Base-by-base conservation (phyloP, 2,113 vertebrate species). In the Notechis scutatus region DNA sequence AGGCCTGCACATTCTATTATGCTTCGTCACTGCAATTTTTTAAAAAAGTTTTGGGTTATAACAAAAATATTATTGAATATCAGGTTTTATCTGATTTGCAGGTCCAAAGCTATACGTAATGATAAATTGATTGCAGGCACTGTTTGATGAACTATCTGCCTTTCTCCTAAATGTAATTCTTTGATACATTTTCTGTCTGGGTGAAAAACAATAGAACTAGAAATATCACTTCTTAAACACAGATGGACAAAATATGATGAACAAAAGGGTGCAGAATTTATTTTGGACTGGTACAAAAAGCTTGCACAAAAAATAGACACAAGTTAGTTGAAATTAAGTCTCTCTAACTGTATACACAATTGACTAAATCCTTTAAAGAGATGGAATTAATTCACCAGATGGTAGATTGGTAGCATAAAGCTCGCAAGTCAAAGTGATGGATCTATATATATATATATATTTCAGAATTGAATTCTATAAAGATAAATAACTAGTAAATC, bases 391-490 rank as follows among this genome's bases (percentile, higher is more conserved):
- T 47, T n/a, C 69, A 20, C 23, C 61, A 52, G 10, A 21, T 47
- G 6, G 3, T 34, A 52, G 18, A n/a, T 4, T 21, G 39, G 7
- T 74, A 69, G 57, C 45, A 14, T 64, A 61, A 64, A 54, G 24
- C 21, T 20, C 6, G 2, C n/a, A 74, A 90, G 39, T 64, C 57
- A 10, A 74, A 59, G 34, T 47, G 91, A 57, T 24, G 3, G 54
- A 59, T 59, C 34, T 26, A 8, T 7, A 21, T 26, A 24, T 26
- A 8, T 7, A 21, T 26, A 24, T 7, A 21, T 55, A 45, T 45
- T 56, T 91, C 74, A 57, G 34, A 55, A 87, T 47, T 92, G 50
- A 86, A 56, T 9, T 92, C 94, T 57, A 34, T 57, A 94, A 85
- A 89, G 23, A 59, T 94, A 91, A 89, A 8, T 24, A 90, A 6